Percentiles rank a stretch among this genome's conserved stretches.
phyloP scores from a whole-genome alignment of 2,888 invertebrate genomes.

The Scaptomyza parva region DNA sequence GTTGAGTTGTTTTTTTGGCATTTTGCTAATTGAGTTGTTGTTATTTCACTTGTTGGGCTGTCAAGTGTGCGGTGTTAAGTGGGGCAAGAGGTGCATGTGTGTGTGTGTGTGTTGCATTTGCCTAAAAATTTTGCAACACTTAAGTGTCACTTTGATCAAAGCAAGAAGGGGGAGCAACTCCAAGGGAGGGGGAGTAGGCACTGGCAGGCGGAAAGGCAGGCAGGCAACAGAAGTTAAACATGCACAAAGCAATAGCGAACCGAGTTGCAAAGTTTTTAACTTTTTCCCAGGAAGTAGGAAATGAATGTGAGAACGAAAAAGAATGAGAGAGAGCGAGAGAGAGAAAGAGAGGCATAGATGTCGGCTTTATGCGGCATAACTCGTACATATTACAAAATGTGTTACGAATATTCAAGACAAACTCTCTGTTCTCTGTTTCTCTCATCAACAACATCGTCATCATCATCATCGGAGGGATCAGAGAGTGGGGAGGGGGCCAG shows the following conservation, averaged over 20 bases:
- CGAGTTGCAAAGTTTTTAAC: constrained; percentile 62
- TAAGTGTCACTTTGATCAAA: constrained; percentile 67
- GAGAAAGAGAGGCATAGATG: neutral
- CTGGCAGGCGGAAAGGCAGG: constrained; percentile 40
- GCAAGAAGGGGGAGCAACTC: constrained; percentile 16
- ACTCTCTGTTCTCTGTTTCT: constrained; percentile 8
- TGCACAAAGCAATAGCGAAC: constrained; percentile 67
- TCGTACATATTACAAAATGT: constrained; percentile 70
- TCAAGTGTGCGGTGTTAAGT: constrained; percentile 33
- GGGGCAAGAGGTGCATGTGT: neutral
- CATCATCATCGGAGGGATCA: neutral
- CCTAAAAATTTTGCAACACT: constrained; percentile 47
- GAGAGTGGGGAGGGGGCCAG: neutral
- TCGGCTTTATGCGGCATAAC: constrained; percentile 71
- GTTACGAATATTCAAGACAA: constrained; percentile 29
- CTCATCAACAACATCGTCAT: constrained; percentile 12
- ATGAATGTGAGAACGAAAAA: constrained; percentile 52
- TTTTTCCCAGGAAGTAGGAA: constrained; percentile 60
- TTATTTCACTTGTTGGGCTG: constrained; percentile 43
- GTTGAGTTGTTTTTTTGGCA: constrained; percentile 32
- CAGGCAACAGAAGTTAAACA: constrained; percentile 65
- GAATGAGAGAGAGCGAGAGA: neutral
- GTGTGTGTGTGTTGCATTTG: constrained; percentile 39
- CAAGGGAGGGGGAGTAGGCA: constrained; percentile 4
- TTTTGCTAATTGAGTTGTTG: constrained; percentile 68